Evolutionary conservation across 1,140 invertebrate genomes (phyloP).

Genomic region (Neelides sp.): DNA sequence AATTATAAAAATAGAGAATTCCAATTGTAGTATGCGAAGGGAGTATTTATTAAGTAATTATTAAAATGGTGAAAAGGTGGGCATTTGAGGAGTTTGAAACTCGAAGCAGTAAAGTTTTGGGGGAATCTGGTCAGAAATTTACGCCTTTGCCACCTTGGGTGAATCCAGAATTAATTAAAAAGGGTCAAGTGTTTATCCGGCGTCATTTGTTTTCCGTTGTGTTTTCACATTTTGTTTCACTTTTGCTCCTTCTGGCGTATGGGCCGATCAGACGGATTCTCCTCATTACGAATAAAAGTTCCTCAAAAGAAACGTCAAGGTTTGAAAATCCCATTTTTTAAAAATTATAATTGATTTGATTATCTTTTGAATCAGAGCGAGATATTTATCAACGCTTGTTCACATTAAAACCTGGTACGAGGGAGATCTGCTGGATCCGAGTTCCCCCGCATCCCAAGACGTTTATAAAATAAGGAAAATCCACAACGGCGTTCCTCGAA

Average conservation of each 20-base stretch:
- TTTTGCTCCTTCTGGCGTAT: constrained; percentile 25
- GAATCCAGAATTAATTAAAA: constrained; percentile 14
- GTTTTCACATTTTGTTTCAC: constrained; percentile 26
- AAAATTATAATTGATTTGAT: no score
- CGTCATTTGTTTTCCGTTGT: constrained; percentile 23
- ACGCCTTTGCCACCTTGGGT: constrained; percentile 19
- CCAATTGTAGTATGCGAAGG: no score
- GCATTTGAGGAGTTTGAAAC: no score
- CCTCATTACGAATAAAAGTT: constrained; percentile 12
- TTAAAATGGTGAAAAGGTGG: no score
- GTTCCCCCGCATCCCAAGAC: constrained; percentile 11
- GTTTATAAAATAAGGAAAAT: constrained; percentile 12
- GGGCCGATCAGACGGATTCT: constrained; percentile 18
- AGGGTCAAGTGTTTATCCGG: constrained; percentile 21
- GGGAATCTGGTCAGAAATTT: no score
- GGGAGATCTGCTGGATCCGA: constrained; percentile 13
- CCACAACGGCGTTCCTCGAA: constrained; percentile 16
- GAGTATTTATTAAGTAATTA: no score
- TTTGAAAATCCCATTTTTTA: no score
- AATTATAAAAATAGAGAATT: no score
- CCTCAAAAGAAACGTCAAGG: constrained; percentile 14
- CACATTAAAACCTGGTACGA: constrained; percentile 29
- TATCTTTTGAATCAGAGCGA: no score
- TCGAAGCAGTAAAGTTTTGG: no score
- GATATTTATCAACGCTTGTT: constrained; percentile 26